Base-by-base conservation (phyloP, 2,113 vertebrate species). In the Elaphurus davidianus region DNA sequence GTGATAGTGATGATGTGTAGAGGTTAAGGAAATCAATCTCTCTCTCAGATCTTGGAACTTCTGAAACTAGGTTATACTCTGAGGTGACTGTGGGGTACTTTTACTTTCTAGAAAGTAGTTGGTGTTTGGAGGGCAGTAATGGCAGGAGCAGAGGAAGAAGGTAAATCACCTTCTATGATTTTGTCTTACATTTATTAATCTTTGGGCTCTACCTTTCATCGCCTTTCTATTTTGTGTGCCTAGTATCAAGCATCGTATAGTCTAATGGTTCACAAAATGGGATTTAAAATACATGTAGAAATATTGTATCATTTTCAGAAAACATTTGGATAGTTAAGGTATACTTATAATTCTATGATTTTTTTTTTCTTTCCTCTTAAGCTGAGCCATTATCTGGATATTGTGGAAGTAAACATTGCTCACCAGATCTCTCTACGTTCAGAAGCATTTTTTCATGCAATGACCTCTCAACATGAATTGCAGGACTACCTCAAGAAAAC, bases 321-420 rank as follows among this genome's bases (percentile, higher is more conserved):
- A 97, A 17, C 84, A 79, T 96, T 92, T 94, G n/a, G n/a, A 52
- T 81, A 79, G 78, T 91, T 52, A 96, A 87, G 28, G n/a, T 89
- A 82, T 30, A 90, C 2, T 98, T 96, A 91, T n/a, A 97, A 43
- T n/a, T 21, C 25, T 17, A 50, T 97, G 1, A 2, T 82, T 97
- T 94, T 97, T 98, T 90, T 89, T n/a, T 81, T 16, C 27, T 3
- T 95, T 1, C 59, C 23, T 91, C 96, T 98, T 55, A 92, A 99
- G 99, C 98, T 99, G 99, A 99, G 99, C 98, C 99, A 99, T 99
- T 99, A 99, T 98, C 99, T 99, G 98, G 99, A 99, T 90, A 99
- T 99, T 87, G 99, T 99, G 98, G 99, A 99, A 99, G 99, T 99
- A 98, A 99, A 99, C 99, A 99, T 99, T 92, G 99, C 99, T 71